A percentile compares a stretch with the other conserved stretches of the same genome.
Evolutionary conservation across 2,888 invertebrate genomes (phyloP).

Genomic region (Folsomia manolachei): DNA sequence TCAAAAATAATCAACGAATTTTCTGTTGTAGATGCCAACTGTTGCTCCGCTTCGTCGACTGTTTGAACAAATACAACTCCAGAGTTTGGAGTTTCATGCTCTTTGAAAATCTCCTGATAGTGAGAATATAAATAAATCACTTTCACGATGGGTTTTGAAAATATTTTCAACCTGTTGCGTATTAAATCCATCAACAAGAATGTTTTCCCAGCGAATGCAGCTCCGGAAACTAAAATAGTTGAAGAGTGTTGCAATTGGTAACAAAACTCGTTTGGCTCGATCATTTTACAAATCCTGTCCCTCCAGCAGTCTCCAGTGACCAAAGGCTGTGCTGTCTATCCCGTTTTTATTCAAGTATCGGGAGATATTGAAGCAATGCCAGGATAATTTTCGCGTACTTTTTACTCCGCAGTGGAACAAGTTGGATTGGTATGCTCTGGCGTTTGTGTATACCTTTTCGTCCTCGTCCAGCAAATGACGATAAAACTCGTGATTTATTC

Average conservation of each 20-base stretch:
- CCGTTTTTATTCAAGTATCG: neutral
- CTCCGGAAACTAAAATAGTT: neutral
- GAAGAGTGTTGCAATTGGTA: neutral
- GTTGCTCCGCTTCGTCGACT: neutral
- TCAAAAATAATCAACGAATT: neutral
- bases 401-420: too few relatives aligned
- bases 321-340: neutral
- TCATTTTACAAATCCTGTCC: neutral
- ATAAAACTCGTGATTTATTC: neutral
- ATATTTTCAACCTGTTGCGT: neutral
- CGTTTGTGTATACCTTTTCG: neutral
- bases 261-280: too few relatives aligned
- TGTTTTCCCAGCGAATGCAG: neutral
- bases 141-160: neutral
- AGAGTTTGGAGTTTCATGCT: neutral
- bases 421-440: too few relatives aligned
- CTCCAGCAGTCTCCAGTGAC: neutral
- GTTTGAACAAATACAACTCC: neutral
- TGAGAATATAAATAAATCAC: conserved; percentile 11
- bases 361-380: too few relatives aligned
- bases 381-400: too few relatives aligned
- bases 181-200: neutral
- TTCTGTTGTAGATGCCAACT: neutral
- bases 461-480: too few relatives aligned
- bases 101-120: neutral